These are phyloP conservation scores for Lepidurus apus DNA, from an alignment of 1,140 invertebrate genomes.

Conservation along the genomic window DNA sequence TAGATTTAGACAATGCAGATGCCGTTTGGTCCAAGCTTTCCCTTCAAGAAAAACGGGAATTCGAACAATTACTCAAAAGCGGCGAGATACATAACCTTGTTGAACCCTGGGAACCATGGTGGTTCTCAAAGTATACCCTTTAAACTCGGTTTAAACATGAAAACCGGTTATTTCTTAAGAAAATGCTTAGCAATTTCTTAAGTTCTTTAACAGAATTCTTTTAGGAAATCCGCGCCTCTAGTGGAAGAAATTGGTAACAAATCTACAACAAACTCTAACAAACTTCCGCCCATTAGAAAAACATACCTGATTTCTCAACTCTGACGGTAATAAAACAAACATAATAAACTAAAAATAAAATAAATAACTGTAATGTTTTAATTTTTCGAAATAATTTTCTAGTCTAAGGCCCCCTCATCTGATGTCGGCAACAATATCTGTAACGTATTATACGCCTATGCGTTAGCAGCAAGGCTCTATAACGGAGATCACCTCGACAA, in stretches of 20 bases:
- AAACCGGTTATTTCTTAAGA: too few relatives aligned
- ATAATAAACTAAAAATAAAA: background rate
- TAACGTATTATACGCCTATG: slow-evolving; percentile 23
- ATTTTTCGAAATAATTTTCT: background rate
- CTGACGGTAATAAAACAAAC: background rate
- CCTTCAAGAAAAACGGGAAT: slow-evolving; percentile 61
- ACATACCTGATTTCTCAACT: background rate
- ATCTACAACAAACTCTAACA: background rate
- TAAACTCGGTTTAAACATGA: background rate
- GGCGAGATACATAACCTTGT: slow-evolving; percentile 58
- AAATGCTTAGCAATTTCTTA: too few relatives aligned
- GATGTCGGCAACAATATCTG: slow-evolving; percentile 26
- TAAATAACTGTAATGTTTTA: background rate
- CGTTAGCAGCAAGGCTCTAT: background rate
- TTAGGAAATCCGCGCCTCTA: too few relatives aligned
- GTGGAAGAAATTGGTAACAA: background rate
- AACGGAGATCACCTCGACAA: background rate
- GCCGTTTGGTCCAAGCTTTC: slow-evolving; percentile 63
- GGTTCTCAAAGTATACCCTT: slow-evolving; percentile 47
- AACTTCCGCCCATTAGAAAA: background rate
- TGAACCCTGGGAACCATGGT: slow-evolving; percentile 67
- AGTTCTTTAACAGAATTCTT: too few relatives aligned
- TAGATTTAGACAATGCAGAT: slow-evolving; percentile 66
- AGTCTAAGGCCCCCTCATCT: slow-evolving; percentile 24
- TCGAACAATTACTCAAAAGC: slow-evolving; percentile 56